These are phyloP conservation scores for Cephalopholis sonnerati DNA, from an alignment of 2,113 vertebrate genomes.

Conservation along the genomic window DNA sequence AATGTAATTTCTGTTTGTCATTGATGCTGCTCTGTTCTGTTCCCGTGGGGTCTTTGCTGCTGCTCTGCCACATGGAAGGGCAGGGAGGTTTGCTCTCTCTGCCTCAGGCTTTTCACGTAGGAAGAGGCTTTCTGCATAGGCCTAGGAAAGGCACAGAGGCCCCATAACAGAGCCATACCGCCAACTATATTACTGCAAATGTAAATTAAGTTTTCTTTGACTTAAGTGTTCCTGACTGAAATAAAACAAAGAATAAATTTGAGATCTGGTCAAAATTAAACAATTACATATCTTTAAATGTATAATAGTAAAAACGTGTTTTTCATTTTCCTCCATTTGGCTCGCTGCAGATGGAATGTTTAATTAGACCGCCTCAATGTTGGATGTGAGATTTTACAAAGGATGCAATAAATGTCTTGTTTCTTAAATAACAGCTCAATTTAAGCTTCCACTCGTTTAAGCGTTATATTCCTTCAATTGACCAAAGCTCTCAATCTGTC, in stretches of 20 bases:
- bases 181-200: too few species aligned
- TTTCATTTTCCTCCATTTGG: slow-evolving; percentile 34
- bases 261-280: neutral
- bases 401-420: slow-evolving; percentile 42
- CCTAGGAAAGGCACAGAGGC: too few species aligned
- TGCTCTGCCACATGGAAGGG: too few species aligned
- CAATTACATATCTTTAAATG: slow-evolving; percentile 21
- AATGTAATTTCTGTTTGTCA: too few species aligned
- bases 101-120: too few species aligned
- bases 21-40: too few species aligned
- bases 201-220: too few species aligned
- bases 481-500: neutral
- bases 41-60: too few species aligned
- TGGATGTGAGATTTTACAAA: slow-evolving; percentile 30
- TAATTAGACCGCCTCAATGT: slow-evolving; percentile 37
- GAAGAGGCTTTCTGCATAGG: too few species aligned
- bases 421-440: slow-evolving; percentile 11
- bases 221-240: too few species aligned
- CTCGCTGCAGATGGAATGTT: slow-evolving; percentile 21
- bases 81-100: too few species aligned
- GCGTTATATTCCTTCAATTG: slow-evolving; percentile 3
- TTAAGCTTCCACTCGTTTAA: slow-evolving; percentile 5
- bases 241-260: neutral
- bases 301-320: neutral
- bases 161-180: too few species aligned